Base-by-base conservation (phyloP, 2,888 invertebrate species). In the Blastobasis lacticolella region DNA sequence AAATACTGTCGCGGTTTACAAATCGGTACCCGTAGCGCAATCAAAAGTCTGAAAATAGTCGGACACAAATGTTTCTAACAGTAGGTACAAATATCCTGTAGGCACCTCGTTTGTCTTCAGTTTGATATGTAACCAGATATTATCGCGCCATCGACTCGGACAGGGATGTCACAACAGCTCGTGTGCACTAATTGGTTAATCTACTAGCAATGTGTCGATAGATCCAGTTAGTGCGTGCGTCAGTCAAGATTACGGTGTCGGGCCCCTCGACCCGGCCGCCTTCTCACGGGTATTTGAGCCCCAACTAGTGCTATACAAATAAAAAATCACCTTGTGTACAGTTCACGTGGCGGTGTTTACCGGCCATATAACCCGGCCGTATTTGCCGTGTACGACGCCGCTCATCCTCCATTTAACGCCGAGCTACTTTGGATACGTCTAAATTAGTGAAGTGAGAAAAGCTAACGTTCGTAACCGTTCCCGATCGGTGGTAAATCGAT, bases 391-490 rank as follows among this genome's bases (percentile, higher is more conserved):
- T 71, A 73, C 23, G 23, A 23, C 23, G 72, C 78, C 81, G 78
- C 77, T 85, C 81, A 85, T 83, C 76, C 75, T 73, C 81, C 78
- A 78, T 79, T 86, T 83, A 86, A 82, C 83, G 71, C 68, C 66
- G 77, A 69, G 83, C 87, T 86, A 86, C 84, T 86, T 85, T 83
- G 76, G 81, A 76, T 81, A 86, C 81, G 77, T 82, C 84, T 84
- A 85, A 85, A 87, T 87, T 87, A 85, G 85, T 82, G 62, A 79
- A 81, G 86, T 85, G 86, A 86, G 85, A 86, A 86, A 85, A 83
- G 83, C 79, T 82, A 78, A 81, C 79, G 81, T 78, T 78, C 77
- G 78, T 83, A 79, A 81, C 78, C 77, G 68, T 75, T 77, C 71
- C 71, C 76, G 76, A 84, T 85, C 72, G 81, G 61, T 74, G 71